Conservation (phyloP, 2,888 invertebrate genomes). For the Pseudeuparius sepicola region DNA sequence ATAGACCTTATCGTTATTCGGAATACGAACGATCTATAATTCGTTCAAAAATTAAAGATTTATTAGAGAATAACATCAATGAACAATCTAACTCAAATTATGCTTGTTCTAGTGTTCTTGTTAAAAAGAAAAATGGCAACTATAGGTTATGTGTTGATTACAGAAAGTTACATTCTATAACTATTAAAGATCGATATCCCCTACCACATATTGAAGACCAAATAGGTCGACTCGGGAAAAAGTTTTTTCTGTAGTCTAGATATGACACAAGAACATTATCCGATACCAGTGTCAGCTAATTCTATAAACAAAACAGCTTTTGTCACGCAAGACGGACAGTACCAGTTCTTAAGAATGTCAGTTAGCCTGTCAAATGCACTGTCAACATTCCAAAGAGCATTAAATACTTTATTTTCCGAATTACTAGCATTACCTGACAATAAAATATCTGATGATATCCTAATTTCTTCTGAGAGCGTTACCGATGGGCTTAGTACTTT, state of each 20-base stretch:
- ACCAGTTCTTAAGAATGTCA: too few relatives aligned
- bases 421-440: too few relatives aligned
- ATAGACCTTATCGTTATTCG: slow-evolving; percentile 26
- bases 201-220: too few relatives aligned
- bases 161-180: slow-evolving; percentile 27
- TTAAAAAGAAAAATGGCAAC: slow-evolving; percentile 26
- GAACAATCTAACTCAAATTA: slow-evolving; percentile 24
- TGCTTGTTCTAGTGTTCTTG: slow-evolving; percentile 24
- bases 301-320: too few relatives aligned
- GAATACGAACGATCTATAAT: slow-evolving; percentile 21
- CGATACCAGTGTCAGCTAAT: too few relatives aligned
- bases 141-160: slow-evolving; percentile 27
- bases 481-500: slow-evolving; percentile 11
- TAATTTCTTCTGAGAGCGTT: slow-evolving; percentile 18
- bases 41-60: slow-evolving; percentile 21
- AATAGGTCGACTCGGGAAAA: slow-evolving; percentile 31
- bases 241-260: slow-evolving; percentile 29
- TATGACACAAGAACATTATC: slow-evolving; percentile 28
- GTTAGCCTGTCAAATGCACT: too few relatives aligned
- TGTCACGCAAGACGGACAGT: too few relatives aligned
- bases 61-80: slow-evolving; percentile 18
- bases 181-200: slow-evolving; percentile 28
- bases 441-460: slow-evolving; percentile 31
- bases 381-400: too few relatives aligned
- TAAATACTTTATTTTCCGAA: too few relatives aligned